These are phyloP conservation scores for Carduelis carduelis DNA, from an alignment of 2,797 vertebrate genomes.

Conservation along the genomic window DNA sequence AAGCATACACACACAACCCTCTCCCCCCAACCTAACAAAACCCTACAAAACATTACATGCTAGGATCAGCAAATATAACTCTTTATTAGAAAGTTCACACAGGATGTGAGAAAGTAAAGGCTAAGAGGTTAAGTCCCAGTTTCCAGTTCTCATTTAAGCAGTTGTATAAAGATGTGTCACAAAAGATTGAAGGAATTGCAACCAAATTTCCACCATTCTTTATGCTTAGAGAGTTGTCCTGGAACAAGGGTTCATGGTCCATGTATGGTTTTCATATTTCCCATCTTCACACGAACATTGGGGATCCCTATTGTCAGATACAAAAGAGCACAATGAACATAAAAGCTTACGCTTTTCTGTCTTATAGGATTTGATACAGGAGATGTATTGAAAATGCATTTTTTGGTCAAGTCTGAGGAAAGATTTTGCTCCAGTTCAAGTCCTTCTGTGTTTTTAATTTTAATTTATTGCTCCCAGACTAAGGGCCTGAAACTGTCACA, in stretches of 20 bases:
- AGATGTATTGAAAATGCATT: neutral
- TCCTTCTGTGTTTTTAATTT: neutral
- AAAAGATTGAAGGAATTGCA: neutral
- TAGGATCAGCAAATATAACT: neutral
- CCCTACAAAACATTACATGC: neutral
- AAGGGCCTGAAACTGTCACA: neutral
- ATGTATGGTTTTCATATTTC: neutral
- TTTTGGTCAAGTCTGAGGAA: neutral
- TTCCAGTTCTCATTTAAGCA: neutral
- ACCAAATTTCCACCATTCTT: neutral
- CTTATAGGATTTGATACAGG: neutral
- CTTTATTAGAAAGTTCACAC: neutral
- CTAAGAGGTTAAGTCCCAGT: neutral
- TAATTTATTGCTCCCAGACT: neutral
- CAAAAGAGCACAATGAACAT: neutral
- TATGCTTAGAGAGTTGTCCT: neutral
- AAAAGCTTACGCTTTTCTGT: neutral
- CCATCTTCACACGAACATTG: neutral
- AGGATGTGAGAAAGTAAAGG: neutral
- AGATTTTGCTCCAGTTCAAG: neutral
- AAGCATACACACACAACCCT: no score
- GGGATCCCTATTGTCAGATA: fast-evolving
- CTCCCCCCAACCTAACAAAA: neutral
- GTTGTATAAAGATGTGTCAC: neutral
- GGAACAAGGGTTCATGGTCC: neutral